Evolutionary conservation across 2,888 invertebrate species (phyloP).

Genomic region (Pollenia angustigena): DNA sequence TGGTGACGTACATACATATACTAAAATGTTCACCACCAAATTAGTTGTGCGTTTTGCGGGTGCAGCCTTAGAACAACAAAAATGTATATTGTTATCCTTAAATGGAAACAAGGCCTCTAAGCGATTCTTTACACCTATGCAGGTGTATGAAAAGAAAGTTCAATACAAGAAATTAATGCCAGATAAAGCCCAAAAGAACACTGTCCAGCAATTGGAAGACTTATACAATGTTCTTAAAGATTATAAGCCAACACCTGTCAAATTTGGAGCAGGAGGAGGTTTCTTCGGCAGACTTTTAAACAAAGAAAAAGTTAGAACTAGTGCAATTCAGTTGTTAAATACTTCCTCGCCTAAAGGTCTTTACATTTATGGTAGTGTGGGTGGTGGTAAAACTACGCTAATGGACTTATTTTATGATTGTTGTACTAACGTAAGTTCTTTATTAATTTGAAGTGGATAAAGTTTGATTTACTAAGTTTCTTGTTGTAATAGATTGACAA

Average conservation of each 20-base stretch:
- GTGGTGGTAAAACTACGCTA: conserved; percentile 99
- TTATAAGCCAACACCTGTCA: conserved; percentile 76
- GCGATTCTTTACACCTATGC: conserved; percentile 84
- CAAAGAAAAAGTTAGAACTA: conserved; percentile 47
- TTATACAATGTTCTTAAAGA: conserved; percentile 85
- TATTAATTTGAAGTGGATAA: background rate
- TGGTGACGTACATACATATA: conserved; percentile 22
- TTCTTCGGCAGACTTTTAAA: conserved; percentile 76
- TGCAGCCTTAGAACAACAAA: conserved; percentile 40
- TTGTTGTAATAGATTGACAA: conserved; percentile 86
- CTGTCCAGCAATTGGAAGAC: conserved; percentile 89
- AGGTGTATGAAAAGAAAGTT: conserved; percentile 86
- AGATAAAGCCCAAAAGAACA: conserved; percentile 90
- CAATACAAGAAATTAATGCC: conserved; percentile 86
- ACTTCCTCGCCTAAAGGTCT: conserved; percentile 86
- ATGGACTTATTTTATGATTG: conserved; percentile 98
- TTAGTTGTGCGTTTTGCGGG: conserved; percentile 32
- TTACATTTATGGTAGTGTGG: conserved; percentile 95
- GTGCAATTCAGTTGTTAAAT: conserved; percentile 77
- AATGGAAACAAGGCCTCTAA: conserved; percentile 21
- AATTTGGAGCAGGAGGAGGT: conserved; percentile 38
- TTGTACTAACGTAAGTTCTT: conserved; percentile 85
- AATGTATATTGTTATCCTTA: conserved; percentile 50
- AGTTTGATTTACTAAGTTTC: background rate
- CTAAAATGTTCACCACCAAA: conserved; percentile 61